Base-by-base conservation (phyloP, 2,113 vertebrate genomes). In the Chloropsis hardwickii region DNA sequence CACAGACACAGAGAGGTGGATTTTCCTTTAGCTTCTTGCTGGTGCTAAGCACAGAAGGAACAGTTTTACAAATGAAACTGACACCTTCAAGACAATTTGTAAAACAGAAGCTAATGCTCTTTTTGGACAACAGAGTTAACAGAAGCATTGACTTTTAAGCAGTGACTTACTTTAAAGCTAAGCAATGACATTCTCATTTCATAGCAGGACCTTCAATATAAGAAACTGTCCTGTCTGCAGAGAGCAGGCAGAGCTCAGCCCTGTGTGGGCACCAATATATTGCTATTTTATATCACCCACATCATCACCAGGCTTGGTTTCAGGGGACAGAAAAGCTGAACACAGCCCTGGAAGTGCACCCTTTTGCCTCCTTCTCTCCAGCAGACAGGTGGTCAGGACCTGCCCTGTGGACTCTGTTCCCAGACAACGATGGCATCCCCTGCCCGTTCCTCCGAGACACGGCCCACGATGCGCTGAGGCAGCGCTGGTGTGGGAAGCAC, bases 401-500 rank as follows among this genome's bases (percentile, higher is more conserved):
- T 61, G 56, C 33, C 31, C 80, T 31, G 33, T 7, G 33, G 25
- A 13, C 8, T 29, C 57, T 57, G 28, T 27, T 57, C 48, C 33
- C n/a, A 37, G 47, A 33, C 33, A 53, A 8, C 0, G 0, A 33
- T 22, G 39, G 47, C 81, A 23, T 18, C 3, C 9, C 39, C 33
- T 24, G 6, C 8, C 27, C 0, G 0, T 5, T 51, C 47, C 66
- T 27, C 51, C 5, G 47, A 35, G 64, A 40, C n/a, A 28, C 7
- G 0, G 37, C 37, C 37, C 37, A 37, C 37, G 1, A 37, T 3
- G 39, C 1, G 5, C 67, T 37, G 47, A 8, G 31, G 39, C 21
- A 16, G 27, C 0, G 0, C 47, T 24, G 11, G 10, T 14, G 33
- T 0, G 1, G 47, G 27, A 62, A 72, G 39, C 27, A 53, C 13